Percentiles rank a stretch among this genome's conserved stretches.
These are phyloP conservation scores for Mimas tiliae DNA, from an alignment of 2,888 invertebrate genomes.

Conservation along the genomic window DNA sequence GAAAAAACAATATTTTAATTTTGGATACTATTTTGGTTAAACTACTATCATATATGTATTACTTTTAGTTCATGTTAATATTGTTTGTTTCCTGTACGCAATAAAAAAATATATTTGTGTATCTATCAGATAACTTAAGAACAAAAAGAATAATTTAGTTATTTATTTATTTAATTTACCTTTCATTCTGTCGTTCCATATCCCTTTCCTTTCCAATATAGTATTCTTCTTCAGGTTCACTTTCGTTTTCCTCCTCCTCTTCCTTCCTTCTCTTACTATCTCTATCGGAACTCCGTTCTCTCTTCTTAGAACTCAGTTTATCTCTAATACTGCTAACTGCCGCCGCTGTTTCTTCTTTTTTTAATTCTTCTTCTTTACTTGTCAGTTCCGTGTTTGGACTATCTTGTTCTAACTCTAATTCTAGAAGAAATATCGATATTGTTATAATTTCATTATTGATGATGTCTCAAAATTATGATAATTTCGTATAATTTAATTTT, in stretches of 20 bases:
- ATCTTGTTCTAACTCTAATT: slow-evolving; percentile 71
- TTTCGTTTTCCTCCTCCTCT: slow-evolving; percentile 45
- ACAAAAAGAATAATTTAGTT: too few species aligned
- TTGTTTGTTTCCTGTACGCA: too few species aligned
- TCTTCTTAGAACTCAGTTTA: slow-evolving; percentile 62
- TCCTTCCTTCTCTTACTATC: slow-evolving; percentile 57
- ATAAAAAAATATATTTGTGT: too few species aligned
- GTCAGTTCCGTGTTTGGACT: slow-evolving; percentile 50
- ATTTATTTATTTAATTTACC: slow-evolving; percentile 57
- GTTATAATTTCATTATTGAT: neutral
- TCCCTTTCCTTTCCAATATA: slow-evolving; percentile 87
- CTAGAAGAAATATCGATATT: slow-evolving; percentile 42
- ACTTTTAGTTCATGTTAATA: too few species aligned
- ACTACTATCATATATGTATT: too few species aligned
- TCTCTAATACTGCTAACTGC: slow-evolving; percentile 71
- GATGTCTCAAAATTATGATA: too few species aligned
- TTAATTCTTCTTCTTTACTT: slow-evolving; percentile 52
- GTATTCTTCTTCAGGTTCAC: slow-evolving; percentile 83
- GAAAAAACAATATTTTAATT: too few species aligned
- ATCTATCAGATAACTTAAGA: too few species aligned
- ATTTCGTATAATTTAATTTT: too few species aligned
- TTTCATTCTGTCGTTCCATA: slow-evolving; percentile 84
- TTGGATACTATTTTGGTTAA: too few species aligned
- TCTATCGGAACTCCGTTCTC: slow-evolving; percentile 52
- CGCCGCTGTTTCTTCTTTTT: slow-evolving; percentile 59